Base-by-base conservation (phyloP, 2,113 vertebrate species). In the Odocoileus virginianus region DNA sequence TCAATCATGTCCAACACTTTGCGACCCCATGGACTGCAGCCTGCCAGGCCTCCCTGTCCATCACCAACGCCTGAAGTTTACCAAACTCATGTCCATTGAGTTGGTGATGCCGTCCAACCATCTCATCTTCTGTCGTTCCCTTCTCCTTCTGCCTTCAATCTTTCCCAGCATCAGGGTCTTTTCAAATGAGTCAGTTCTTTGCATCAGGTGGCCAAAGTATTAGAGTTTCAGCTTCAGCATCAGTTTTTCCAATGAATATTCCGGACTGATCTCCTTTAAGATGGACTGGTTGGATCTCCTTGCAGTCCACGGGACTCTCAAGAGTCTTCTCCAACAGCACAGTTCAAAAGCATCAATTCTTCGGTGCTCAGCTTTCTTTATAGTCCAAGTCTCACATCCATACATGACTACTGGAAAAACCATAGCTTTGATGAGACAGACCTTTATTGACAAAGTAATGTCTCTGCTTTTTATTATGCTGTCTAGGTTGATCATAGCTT, bases 321-420 rank as follows among this genome's bases (percentile, higher is more conserved):
- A 67, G 64, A 36, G 64, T 67, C 64, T 67, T 67, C 33, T 67
- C 17, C 64, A 36, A 36, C 1, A 5, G 17, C 17, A 67, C 33
- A 67, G 33, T 67, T 21, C 33, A 67, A 36, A 11, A 67, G 33
- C 4, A 21, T 67, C 17, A 67, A 11, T 67, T 67, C 64, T 67
- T 67, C 0, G 0, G 33, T 0, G 1, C 64, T 67, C 64, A 67
- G 64, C 16, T 21, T 67, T 67, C 64, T 19, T 67, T 21, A 36
- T 11, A 36, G n/a, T 67, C 2, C n/a, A 36, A 21, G 4, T 11
- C n/a, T 67, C 64, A 67, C 17, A 67, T 11, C 17, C n/a, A 67
- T 36, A 21, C 64, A 67, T 67, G 64, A 67, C 64, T 1, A 21
- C 4, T 21, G 9, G 33, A 21, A 67, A 67, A 67, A 36, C 64